These are phyloP conservation scores for Aspidiotus destructor DNA, from an alignment of 2,888 invertebrate species.

Conservation along the genomic window DNA sequence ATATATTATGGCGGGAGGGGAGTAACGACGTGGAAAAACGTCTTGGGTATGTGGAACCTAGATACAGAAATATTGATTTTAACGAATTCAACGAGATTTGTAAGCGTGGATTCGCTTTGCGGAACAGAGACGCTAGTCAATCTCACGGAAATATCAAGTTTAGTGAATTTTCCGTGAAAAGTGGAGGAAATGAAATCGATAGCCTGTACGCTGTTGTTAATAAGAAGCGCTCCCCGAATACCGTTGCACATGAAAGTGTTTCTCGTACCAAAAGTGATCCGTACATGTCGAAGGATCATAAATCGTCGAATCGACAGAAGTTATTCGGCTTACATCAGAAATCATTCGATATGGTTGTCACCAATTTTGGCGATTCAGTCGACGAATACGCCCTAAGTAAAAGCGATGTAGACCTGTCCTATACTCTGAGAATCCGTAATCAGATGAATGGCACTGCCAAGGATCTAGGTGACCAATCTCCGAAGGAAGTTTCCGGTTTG, in stretches of 20 bases:
- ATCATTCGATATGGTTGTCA: slow-evolving; percentile 39
- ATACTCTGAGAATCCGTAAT: slow-evolving; percentile 72
- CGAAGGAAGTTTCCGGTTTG: slow-evolving; percentile 68
- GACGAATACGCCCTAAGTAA: slow-evolving; percentile 41
- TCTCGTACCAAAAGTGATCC: slow-evolving; percentile 75
- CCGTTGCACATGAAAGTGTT: slow-evolving; percentile 41
- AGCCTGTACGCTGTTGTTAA: slow-evolving; percentile 48
- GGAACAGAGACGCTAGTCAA: slow-evolving; percentile 34
- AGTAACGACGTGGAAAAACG: slow-evolving; percentile 34
- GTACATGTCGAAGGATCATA: slow-evolving; percentile 49
- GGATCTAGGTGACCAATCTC: slow-evolving; percentile 43
- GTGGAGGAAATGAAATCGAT: slow-evolving; percentile 39
- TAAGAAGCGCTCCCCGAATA: slow-evolving; percentile 39
- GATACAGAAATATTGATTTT: slow-evolving; percentile 38
- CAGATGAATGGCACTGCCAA: slow-evolving; percentile 75
- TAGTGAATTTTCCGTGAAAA: slow-evolving; percentile 38
- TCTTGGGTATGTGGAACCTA: slow-evolving; percentile 36
- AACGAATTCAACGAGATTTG: slow-evolving; percentile 40
- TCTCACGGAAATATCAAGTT: slow-evolving; percentile 35
- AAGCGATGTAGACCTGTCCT: slow-evolving; percentile 66
- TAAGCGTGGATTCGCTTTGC: slow-evolving; percentile 38
- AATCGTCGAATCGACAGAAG: slow-evolving; percentile 35
- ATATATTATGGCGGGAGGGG: slow-evolving; percentile 33
- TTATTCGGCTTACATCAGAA: slow-evolving; percentile 41
- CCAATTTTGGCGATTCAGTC: slow-evolving; percentile 44